A percentile compares a stretch with the other conserved stretches of the same genome.
Evolutionary conservation across 2,113 vertebrate species (phyloP).

Genomic region (Athene cunicularia): DNA sequence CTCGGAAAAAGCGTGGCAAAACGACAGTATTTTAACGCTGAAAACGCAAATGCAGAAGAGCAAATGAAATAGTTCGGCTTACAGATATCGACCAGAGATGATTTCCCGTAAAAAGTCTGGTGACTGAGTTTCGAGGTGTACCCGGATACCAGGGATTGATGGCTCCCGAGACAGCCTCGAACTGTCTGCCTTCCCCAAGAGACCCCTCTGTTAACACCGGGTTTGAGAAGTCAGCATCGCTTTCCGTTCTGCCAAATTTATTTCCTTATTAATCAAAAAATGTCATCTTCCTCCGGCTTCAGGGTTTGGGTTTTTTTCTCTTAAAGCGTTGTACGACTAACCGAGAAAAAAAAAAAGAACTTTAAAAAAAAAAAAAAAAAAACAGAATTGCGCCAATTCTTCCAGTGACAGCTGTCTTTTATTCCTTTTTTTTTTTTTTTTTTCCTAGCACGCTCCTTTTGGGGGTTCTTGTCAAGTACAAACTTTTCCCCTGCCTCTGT

Average conservation of each 20-base stretch:
- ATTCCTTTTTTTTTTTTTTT: background rate
- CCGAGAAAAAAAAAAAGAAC: rapidly evolving
- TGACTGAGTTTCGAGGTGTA: background rate
- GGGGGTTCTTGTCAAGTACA: background rate
- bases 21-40: background rate
- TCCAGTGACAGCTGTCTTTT: background rate
- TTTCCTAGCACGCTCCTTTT: background rate
- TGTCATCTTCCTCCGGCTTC: background rate
- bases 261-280: slow-evolving; percentile 39
- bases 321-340: background rate
- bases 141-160: background rate
- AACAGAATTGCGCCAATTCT: background rate
- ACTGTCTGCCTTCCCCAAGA: background rate
- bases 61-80: background rate
- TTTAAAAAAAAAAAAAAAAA: too few relatives aligned
- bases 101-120: background rate
- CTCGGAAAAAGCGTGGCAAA: background rate
- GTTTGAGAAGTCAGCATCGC: background rate
- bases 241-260: background rate
- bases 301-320: background rate
- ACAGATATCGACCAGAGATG: background rate
- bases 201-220: background rate
- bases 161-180: background rate
- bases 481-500: background rate
- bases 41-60: background rate